Conservation (phyloP, 2,113 vertebrate species). For the Erpornis zantholeuca region DNA sequence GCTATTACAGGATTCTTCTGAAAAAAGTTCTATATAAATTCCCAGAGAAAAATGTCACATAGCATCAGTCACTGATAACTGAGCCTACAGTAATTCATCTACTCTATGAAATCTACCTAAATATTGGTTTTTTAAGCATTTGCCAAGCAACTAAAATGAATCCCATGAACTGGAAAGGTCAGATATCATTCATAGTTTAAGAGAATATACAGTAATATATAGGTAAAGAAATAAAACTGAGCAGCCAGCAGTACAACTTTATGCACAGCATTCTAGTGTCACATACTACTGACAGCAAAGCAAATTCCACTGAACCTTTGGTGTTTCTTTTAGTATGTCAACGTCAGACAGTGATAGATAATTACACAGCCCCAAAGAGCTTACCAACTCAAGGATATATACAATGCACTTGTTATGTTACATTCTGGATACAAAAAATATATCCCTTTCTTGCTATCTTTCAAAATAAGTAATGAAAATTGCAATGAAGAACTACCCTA, state of each 20-base stretch:
- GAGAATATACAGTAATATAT: background rate
- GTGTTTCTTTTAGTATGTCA: background rate
- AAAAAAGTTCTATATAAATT: slow-evolving; percentile 28
- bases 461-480: background rate
- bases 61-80: slow-evolving; percentile 22
- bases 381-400: background rate
- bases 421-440: background rate
- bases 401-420: background rate
- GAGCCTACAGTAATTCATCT: background rate
- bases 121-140: background rate
- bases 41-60: slow-evolving; percentile 22
- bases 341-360: background rate
- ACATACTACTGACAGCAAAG: background rate
- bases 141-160: background rate
- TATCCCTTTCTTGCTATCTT: background rate
- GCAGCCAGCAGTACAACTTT: background rate
- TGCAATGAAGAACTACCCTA: background rate
- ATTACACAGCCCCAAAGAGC: background rate
- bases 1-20: slow-evolving; percentile 10
- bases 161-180: slow-evolving; percentile 3
- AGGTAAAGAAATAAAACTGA: background rate
- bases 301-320: background rate
- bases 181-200: background rate
- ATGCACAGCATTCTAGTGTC: background rate
- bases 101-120: slow-evolving; percentile 7